A percentile compares a stretch with the other conserved stretches of the same genome.
Evolutionary conservation across 2,113 vertebrate species (phyloP).

Genomic region (Laticauda colubrina): DNA sequence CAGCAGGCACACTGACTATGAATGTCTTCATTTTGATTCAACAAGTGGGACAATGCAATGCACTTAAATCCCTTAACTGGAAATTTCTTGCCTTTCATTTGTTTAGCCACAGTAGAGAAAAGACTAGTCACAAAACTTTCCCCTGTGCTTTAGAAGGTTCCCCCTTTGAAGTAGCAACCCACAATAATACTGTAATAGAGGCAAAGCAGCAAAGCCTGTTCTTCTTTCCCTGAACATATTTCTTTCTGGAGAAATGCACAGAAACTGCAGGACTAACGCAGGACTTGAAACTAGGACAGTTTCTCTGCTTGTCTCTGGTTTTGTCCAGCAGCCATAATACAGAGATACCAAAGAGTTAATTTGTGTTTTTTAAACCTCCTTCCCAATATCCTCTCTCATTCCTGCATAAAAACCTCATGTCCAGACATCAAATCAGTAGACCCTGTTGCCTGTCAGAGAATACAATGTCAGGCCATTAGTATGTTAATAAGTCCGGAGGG

Average conservation of each 20-base stretch:
- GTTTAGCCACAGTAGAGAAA: constrained; percentile 71
- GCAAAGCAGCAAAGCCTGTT: constrained; percentile 71
- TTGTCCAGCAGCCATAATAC: constrained; percentile 62
- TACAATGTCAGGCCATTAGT: constrained; percentile 99
- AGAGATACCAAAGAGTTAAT: constrained; percentile 83
- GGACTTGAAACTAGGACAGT: constrained; percentile 41
- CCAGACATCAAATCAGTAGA: constrained; percentile 85
- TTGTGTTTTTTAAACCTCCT: constrained; percentile 75
- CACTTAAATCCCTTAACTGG: constrained; percentile 66
- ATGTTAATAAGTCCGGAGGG: constrained; percentile 99
- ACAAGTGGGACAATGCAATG: constrained; percentile 69
- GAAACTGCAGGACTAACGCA: constrained; percentile 43
- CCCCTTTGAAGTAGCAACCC: constrained; percentile 68
- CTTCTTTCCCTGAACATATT: constrained; percentile 53
- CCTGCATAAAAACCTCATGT: constrained; percentile 82
- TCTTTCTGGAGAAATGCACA: constrained; percentile 52
- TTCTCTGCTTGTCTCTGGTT: constrained; percentile 50
- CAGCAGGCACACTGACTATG: constrained; percentile 48
- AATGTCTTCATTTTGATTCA: constrained; percentile 68
- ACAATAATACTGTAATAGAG: constrained; percentile 63
- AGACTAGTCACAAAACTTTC: constrained; percentile 69
- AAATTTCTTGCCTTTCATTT: constrained; percentile 65
- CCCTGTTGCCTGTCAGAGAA: constrained; percentile 92
- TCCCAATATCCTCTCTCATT: constrained; percentile 78
- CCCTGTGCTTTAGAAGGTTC: constrained; percentile 59